These are phyloP conservation scores for Cotesia congregata DNA, from an alignment of 2,888 invertebrate genomes.

Conservation along the genomic window DNA sequence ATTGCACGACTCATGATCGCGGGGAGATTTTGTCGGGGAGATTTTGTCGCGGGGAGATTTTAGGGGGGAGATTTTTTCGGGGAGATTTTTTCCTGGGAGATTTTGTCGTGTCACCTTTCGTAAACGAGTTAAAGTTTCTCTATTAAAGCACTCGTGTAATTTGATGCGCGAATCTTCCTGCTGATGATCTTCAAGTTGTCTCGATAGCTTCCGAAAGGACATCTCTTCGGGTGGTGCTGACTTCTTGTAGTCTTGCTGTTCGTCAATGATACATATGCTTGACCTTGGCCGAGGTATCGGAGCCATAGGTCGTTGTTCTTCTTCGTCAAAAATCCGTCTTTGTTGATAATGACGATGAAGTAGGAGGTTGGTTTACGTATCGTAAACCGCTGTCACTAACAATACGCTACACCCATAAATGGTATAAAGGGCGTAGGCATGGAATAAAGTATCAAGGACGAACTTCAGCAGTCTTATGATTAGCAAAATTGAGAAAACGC, in stretches of 20 bases:
- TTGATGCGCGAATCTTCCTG: background rate
- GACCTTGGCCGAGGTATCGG: background rate
- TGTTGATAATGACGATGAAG: background rate
- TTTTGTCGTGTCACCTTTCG: too few species aligned
- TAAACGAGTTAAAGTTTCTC: background rate
- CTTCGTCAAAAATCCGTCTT: background rate
- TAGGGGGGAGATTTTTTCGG: too few species aligned
- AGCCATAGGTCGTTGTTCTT: background rate
- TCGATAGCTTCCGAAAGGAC: background rate
- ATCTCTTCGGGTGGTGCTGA: background rate
- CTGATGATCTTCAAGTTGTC: background rate
- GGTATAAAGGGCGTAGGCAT: background rate
- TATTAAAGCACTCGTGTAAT: background rate
- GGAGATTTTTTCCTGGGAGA: too few species aligned
- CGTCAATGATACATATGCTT: background rate
- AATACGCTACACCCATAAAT: background rate
- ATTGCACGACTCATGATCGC: too few species aligned
- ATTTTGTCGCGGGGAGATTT: too few species aligned
- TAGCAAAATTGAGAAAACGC: conserved; percentile 6
- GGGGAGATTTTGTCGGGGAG: too few species aligned
- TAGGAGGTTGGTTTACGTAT: background rate
- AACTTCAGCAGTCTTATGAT: background rate
- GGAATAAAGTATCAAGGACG: background rate
- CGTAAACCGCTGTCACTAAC: background rate
- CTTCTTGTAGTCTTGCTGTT: background rate